phyloP scores from a whole-genome alignment of 1,140 invertebrate genomes.

The Pogonus chalceus region DNA sequence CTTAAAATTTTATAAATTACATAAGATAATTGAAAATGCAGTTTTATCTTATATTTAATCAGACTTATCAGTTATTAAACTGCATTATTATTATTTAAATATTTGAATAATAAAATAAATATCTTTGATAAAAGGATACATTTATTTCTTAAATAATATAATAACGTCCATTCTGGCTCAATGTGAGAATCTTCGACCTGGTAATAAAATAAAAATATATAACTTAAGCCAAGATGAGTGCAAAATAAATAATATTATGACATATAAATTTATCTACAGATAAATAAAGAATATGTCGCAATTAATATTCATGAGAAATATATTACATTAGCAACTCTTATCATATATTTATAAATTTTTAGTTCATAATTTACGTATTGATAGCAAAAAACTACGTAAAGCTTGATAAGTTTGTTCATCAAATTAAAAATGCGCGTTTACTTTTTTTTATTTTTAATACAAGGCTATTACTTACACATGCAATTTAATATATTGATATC shows the following conservation, averaged over 20 bases:
- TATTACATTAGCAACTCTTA: not conserved
- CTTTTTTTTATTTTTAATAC: too few species aligned
- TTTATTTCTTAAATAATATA: conserved; percentile 74
- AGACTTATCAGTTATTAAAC: too few species aligned
- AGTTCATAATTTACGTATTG: conserved; percentile 9
- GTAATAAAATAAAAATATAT: conserved; percentile 21
- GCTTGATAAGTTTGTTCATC: too few species aligned
- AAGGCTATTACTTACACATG: too few species aligned
- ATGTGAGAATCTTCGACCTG: conserved; percentile 62
- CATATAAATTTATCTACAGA: not conserved
- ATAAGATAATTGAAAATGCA: not conserved
- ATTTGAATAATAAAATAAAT: too few species aligned
- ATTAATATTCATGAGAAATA: too few species aligned
- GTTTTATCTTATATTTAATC: not conserved
- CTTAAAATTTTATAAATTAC: not conserved
- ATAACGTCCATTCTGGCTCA: conserved; percentile 76
- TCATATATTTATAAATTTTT: not conserved
- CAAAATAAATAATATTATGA: not conserved
- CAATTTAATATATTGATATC: too few species aligned
- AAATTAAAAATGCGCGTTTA: too few species aligned
- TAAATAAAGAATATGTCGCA: not conserved
- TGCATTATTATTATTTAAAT: too few species aligned
- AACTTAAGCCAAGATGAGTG: not conserved
- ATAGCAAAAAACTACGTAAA: too few species aligned
- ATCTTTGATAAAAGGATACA: conserved; percentile 57